Evolutionary conservation across 2,888 invertebrate genomes (phyloP), one percentile per base, ranked within the genome.

Genomic region (Caenorhabditis sp.): DNA sequence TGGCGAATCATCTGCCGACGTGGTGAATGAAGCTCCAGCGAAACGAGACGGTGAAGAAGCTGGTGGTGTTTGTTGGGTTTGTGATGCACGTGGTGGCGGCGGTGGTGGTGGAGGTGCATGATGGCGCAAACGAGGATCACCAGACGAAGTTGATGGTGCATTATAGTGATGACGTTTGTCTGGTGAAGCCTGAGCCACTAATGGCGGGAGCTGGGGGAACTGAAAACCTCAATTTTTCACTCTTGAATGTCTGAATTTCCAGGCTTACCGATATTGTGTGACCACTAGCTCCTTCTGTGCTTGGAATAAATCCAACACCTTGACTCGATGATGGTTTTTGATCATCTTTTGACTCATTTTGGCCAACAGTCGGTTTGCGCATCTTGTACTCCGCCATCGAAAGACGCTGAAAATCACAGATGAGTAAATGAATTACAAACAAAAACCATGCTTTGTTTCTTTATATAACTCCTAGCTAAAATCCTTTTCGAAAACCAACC

Each of bases 301-400:
- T 71, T 54, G 71, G 71, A 53, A 71, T 71, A 61, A 71, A 71
- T 26, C 71, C 67, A 5, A 23, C 54, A 1, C 65, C 54, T 31
- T 53, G 36, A 7, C 50, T 14, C 0, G 61, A n/a, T 3, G 63
- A 58, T 1, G 63, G 21, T 7, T 53, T 26, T 0, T 49, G 7
- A 21, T 50, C 65, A 1, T 56, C 50, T 31, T 63, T 38, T 25
- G 57, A 25, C 20, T 58, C 17, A 12, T 10, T 49, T 26, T 21
- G 5, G 57, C 36, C 26, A 7, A 56, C 23, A 3, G 25, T 27
- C 43, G 21, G 17, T 52, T 27, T 58, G 25, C 56, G 1, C 50
- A 20, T 10, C 38, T 57, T 64, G 38, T 69, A 74, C 38, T 74
- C 66, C 3, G 26, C 62, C 5, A 69, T 2, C 26, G 69, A 57